These are phyloP conservation scores for Acrocephalus kingi DNA, from an alignment of 2,113 vertebrate genomes.

Conservation along the genomic window DNA sequence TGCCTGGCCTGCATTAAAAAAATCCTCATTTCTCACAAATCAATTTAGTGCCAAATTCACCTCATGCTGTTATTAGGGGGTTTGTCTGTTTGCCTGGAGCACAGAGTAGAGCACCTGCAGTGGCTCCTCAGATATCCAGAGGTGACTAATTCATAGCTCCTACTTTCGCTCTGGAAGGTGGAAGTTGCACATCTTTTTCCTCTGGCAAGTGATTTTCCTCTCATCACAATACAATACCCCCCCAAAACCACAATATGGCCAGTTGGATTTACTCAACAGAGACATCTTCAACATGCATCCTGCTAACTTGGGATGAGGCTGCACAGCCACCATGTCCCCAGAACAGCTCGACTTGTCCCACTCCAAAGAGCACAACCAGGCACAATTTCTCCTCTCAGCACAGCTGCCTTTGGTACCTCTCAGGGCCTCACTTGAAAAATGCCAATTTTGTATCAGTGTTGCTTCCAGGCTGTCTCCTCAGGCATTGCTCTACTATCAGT, in stretches of 20 bases:
- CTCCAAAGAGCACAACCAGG: neutral
- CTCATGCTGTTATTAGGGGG: neutral
- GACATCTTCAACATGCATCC: neutral
- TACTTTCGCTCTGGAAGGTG: neutral
- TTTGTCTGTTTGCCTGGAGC: neutral
- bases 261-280: neutral
- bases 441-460: neutral
- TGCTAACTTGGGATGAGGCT: neutral
- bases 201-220: neutral
- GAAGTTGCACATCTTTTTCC: neutral
- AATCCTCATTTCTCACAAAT: neutral
- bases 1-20: neutral
- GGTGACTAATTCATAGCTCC: neutral
- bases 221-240: neutral
- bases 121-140: neutral
- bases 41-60: neutral
- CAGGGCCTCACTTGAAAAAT: neutral
- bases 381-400: neutral
- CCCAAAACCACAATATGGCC: rapidly evolving
- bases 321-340: neutral
- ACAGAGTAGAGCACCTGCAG: neutral
- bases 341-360: neutral
- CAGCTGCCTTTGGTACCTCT: neutral
- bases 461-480: neutral
- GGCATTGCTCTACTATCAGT: neutral